A percentile compares a stretch with the other conserved stretches of the same genome.
These are phyloP conservation scores for Schizaphis graminum DNA, from an alignment of 2,888 invertebrate species.

Conservation along the genomic window DNA sequence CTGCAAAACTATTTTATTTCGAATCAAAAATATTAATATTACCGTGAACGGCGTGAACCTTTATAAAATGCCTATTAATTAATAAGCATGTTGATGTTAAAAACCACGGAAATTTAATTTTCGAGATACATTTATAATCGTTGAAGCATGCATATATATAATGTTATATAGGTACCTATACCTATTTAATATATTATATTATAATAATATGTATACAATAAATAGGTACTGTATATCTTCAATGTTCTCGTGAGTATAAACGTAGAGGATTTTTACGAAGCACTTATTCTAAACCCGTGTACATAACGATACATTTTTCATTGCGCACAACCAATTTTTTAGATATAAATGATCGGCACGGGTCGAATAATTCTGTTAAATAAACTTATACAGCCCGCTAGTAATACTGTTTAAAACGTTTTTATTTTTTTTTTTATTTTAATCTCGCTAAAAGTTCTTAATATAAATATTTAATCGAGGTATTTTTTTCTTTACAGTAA, in stretches of 20 bases:
- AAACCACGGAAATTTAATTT: neutral
- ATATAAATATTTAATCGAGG: slow-evolving; percentile 6
- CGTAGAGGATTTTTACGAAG: neutral
- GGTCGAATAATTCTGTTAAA: neutral
- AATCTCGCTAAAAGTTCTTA: neutral
- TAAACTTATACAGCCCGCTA: neutral
- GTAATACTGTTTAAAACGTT: neutral
- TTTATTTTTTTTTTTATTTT: neutral
- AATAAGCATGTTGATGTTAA: neutral
- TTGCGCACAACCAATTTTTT: neutral
- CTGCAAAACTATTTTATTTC: slow-evolving; percentile 7
- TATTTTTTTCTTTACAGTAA: neutral
- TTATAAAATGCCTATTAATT: neutral
- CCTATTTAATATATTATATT: too few relatives aligned
- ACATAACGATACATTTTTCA: neutral
- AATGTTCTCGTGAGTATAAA: neutral
- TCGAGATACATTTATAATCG: neutral
- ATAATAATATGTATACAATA: too few relatives aligned
- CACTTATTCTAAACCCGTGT: neutral
- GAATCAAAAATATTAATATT: neutral
- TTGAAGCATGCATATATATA: neutral
- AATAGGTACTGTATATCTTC: neutral
- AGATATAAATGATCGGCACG: neutral
- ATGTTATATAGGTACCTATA: neutral
- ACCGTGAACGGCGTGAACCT: neutral